Evolutionary conservation across 1,140 invertebrate species (phyloP).

Genomic region (Procambarus clarkii): DNA sequence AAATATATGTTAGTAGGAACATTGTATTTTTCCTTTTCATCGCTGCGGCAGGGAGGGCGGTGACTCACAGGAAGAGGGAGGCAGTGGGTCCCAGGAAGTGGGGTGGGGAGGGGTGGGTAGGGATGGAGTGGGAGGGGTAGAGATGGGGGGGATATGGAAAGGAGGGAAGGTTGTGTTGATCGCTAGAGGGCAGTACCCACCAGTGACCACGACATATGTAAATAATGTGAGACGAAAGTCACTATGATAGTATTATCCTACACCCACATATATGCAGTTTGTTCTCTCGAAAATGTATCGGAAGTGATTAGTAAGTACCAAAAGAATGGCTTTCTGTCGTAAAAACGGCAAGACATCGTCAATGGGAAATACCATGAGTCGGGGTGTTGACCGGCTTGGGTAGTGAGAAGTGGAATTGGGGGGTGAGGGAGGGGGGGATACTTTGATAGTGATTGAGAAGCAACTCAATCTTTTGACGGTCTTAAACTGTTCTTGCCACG

Average conservation of each 20-base stretch:
- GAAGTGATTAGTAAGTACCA: neutral
- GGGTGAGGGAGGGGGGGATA: neutral
- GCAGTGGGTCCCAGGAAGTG: neutral
- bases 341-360: constrained; percentile 10
- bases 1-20: too few relatives aligned
- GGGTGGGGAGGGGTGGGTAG: neutral
- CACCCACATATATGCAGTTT: too few relatives aligned
- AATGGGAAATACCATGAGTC: constrained; percentile 55
- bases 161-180: too few relatives aligned
- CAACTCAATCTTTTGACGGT: too few relatives aligned
- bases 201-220: neutral
- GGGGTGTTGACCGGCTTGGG: constrained; percentile 30
- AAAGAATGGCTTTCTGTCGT: neutral
- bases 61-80: constrained; percentile 21
- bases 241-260: too few relatives aligned
- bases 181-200: neutral
- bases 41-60: neutral
- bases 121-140: neutral
- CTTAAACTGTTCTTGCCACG: too few relatives aligned
- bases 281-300: neutral
- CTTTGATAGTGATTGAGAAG: too few relatives aligned
- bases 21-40: neutral
- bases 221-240: too few relatives aligned
- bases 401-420: neutral
- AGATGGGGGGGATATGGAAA: neutral